These are phyloP conservation scores for Lagorchestes hirsutus DNA, from an alignment of 2,797 vertebrate species.

Conservation along the genomic window DNA sequence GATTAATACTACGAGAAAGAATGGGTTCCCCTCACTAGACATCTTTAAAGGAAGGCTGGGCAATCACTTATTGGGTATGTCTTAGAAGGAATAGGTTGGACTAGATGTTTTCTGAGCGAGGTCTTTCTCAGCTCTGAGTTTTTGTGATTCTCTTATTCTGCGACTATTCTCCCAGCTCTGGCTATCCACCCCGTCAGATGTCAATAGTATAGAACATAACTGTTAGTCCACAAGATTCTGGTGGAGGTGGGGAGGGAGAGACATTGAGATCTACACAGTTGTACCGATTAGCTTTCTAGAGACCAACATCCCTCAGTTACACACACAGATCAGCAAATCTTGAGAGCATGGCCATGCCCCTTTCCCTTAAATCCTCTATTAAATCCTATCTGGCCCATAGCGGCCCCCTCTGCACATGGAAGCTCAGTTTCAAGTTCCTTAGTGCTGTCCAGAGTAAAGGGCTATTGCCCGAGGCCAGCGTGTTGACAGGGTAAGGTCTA, in stretches of 20 bases:
- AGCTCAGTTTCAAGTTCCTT: neutral
- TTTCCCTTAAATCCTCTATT: neutral
- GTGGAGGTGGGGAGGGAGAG: neutral
- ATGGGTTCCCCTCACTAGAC: neutral
- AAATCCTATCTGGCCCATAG: neutral
- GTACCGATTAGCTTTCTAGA: neutral
- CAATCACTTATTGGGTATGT: neutral
- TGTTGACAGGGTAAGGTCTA: neutral
- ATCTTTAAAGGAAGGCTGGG: neutral
- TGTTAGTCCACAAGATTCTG: neutral
- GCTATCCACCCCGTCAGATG: neutral
- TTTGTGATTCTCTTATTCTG: neutral
- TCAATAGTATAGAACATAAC: neutral
- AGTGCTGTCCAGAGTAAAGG: neutral
- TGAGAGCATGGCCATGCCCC: neutral
- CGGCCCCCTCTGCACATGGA: neutral
- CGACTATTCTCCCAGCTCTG: neutral
- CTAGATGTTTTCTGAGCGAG: neutral
- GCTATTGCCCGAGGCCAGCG: neutral
- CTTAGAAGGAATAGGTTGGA: neutral
- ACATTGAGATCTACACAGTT: neutral
- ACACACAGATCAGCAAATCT: neutral
- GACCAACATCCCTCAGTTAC: neutral
- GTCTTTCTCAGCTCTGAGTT: neutral
- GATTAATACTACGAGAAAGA: neutral